phyloP scores from a whole-genome alignment of 2,888 invertebrate genomes.

The Lissocephala sabroskyi region DNA sequence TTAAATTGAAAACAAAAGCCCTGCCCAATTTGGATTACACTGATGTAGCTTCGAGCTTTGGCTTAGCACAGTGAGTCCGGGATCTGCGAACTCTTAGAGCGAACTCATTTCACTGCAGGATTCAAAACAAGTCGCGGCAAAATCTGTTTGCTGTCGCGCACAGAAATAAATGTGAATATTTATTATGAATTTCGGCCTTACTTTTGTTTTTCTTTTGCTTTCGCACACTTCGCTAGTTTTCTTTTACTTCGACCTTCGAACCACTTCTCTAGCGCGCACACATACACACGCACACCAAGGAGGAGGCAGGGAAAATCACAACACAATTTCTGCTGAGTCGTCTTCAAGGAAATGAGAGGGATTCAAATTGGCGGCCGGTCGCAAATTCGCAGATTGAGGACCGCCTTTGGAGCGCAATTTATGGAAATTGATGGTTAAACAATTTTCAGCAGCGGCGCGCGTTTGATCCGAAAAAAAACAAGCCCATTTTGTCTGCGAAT shows the following conservation, averaged over 20 bases:
- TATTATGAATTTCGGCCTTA: constrained; percentile 27
- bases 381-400: too few species aligned
- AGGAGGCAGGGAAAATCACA: too few species aligned
- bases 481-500: constrained; percentile 27
- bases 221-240: too few species aligned
- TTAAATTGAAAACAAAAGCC: constrained; percentile 12
- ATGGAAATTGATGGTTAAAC: constrained; percentile 33
- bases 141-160: constrained; percentile 11
- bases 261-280: too few species aligned
- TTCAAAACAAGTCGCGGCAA: constrained; percentile 17
- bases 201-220: constrained; percentile 18
- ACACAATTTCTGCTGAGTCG: constrained; percentile 34
- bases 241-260: too few species aligned
- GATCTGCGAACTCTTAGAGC: background rate
- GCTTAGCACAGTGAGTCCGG: background rate
- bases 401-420: constrained; percentile 38
- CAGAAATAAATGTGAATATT: constrained; percentile 24
- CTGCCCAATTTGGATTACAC: constrained; percentile 13
- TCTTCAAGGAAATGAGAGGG: constrained; percentile 12
- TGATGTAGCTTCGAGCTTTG: constrained; percentile 17
- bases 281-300: too few species aligned
- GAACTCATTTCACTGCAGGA: constrained; percentile 6
- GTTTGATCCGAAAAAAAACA: constrained; percentile 29
- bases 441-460: constrained; percentile 31
- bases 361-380: constrained; percentile 42